Conservation (phyloP, 2,888 invertebrate species). For the Antheraea yamamai region DNA sequence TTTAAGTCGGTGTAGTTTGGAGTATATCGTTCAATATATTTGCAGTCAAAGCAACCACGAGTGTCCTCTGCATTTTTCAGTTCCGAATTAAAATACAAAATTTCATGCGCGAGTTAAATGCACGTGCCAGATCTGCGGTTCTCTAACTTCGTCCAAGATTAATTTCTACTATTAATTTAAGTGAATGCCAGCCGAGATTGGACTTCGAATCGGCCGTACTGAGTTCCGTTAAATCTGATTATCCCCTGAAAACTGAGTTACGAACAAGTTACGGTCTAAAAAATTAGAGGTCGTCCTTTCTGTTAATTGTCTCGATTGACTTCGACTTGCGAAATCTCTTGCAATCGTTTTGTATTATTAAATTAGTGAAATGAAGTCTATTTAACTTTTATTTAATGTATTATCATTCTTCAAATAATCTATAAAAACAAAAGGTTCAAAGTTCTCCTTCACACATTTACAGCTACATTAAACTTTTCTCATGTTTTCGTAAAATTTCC, state of each 20-base stretch:
- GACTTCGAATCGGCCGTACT: constrained; percentile 22
- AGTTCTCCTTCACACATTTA: neutral
- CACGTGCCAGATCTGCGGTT: constrained; percentile 9
- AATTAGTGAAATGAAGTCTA: neutral
- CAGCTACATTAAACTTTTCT: neutral
- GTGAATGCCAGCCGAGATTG: constrained; percentile 12
- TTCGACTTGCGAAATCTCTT: constrained; percentile 9
- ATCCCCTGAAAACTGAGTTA: constrained; percentile 33
- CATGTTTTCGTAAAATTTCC: constrained; percentile 1
- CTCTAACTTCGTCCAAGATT: constrained; percentile 27
- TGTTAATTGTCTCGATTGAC: constrained; percentile 14
- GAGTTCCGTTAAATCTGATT: constrained; percentile 38
- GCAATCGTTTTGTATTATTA: neutral
- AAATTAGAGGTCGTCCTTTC: constrained; percentile 17
- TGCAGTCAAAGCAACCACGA: neutral
- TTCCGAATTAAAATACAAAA: neutral
- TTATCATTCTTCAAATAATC: neutral
- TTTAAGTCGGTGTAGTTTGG: too few species aligned
- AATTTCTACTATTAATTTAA: constrained; percentile 32
- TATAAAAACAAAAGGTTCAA: neutral
- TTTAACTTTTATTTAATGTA: neutral
- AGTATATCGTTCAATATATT: neutral
- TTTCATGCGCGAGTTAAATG: neutral
- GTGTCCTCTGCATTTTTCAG: neutral
- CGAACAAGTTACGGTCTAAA: constrained; percentile 24